These are phyloP conservation scores for Laterallus jamaicensis DNA, from an alignment of 2,113 vertebrate species.

Conservation along the genomic window DNA sequence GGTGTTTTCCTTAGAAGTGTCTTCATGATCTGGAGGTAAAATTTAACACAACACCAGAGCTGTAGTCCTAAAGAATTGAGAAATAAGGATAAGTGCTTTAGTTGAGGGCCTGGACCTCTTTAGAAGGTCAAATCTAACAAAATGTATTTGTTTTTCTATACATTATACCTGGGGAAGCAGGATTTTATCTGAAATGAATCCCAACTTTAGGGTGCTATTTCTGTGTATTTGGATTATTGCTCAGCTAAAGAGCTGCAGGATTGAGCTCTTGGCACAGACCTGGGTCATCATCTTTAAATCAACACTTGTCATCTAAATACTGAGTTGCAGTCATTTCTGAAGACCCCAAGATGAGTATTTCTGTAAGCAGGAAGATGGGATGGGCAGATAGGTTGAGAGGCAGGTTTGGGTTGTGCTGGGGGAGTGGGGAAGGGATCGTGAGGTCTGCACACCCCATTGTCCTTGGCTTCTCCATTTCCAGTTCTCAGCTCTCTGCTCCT, in stretches of 20 bases:
- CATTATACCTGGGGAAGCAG: background rate
- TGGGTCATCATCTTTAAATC: background rate
- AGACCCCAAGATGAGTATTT: fast-evolving
- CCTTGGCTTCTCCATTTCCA: background rate
- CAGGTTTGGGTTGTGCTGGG: background rate
- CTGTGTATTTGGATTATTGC: fast-evolving
- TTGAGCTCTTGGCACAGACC: background rate
- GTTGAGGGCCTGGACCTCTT: background rate
- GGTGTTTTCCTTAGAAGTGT: constrained; percentile 20
- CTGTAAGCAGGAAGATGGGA: background rate
- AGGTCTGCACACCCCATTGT: background rate
- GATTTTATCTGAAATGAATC: background rate
- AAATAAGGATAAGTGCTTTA: background rate
- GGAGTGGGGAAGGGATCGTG: background rate
- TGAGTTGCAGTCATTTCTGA: background rate
- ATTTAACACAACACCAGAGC: background rate
- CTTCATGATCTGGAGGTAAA: constrained; percentile 28
- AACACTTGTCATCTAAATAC: background rate
- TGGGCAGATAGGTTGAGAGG: background rate
- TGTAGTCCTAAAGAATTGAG: background rate
- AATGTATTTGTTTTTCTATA: background rate
- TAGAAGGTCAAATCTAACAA: background rate
- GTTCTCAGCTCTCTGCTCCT: background rate
- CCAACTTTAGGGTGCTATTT: background rate
- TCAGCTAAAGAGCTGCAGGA: background rate